phyloP scores from a whole-genome alignment of 2,113 vertebrate species.

The Uropsilus gracilis region DNA sequence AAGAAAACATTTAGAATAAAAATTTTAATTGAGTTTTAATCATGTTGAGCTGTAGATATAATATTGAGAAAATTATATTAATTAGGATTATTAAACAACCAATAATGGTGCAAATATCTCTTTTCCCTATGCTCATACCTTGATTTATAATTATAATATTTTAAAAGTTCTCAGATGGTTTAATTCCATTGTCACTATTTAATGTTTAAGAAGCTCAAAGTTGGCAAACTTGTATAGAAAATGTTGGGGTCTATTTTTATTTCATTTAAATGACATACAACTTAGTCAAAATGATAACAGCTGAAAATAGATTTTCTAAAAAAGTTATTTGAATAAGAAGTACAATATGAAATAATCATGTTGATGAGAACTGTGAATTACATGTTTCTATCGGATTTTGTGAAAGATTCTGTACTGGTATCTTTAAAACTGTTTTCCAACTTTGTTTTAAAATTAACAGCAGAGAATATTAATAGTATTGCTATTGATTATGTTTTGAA shows the following conservation, averaged over 20 bases:
- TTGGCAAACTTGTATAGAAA: neutral
- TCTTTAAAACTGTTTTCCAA: neutral
- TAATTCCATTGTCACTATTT: slow-evolving; percentile 25
- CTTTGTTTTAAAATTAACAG: slow-evolving; percentile 45
- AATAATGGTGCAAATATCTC: neutral
- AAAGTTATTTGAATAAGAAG: slow-evolving; percentile 50
- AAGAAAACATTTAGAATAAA: slow-evolving; percentile 19
- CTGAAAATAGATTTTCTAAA: slow-evolving; percentile 37
- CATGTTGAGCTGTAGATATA: neutral
- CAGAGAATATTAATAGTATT: slow-evolving; percentile 41
- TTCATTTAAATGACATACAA: slow-evolving; percentile 15
- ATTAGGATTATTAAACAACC: slow-evolving; percentile 8
- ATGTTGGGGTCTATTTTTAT: slow-evolving; percentile 28
- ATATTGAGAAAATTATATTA: slow-evolving; percentile 35
- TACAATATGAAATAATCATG: neutral
- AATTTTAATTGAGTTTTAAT: neutral
- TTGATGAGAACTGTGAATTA: neutral
- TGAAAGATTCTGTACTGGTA: neutral
- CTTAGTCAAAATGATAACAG: slow-evolving; percentile 25
- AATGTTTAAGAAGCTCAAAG: neutral
- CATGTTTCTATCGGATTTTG: neutral
- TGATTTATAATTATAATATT: neutral
- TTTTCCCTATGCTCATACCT: neutral
- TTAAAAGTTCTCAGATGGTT: slow-evolving; percentile 43
- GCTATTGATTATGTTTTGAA: neutral